Base-by-base conservation (phyloP, 2,888 invertebrate genomes). In the Oscheius sp. region DNA sequence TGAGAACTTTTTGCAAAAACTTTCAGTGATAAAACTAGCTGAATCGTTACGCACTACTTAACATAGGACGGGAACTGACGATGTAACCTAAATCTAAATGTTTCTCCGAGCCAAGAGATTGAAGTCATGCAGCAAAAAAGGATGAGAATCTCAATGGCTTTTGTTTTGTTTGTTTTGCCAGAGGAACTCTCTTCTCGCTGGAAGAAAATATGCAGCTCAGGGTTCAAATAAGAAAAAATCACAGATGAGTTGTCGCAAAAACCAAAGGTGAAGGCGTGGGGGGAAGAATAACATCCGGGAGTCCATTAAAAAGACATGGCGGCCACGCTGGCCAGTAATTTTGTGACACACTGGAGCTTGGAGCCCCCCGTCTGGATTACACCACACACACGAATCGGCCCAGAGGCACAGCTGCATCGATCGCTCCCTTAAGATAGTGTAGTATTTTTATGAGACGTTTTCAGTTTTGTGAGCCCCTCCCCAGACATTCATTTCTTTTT, bases 361-460 rank as follows among this genome's bases (percentile, higher is more conserved):
- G 60, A 37, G 60, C 32, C 29, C 21, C 29, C 29, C 48, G 63
- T 63, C 63, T 63, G 63, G 63, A 63, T 63, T 63, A 63, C 63
- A 63, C 63, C 42, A 42, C 42, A 42, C 21, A 62, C 63, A 63
- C 63, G 48, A 47, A 48, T 29, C n/a, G 47, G 48, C 48, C 63
- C 29, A 48, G 63, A 32, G 63, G 63, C 21, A 32, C 48, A n/a
- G 53, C 53, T 37, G 47, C 47, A 63, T 63, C 63, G 63, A 63
- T 63, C 47, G 42, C 47, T 42, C 7, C 63, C 63, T 63, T 47
- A 63, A 63, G 63, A 63, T 63, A 63, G 63, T 63, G 48, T 63
- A 42, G 42, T 21, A 42, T 3, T 42, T 42, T 42, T 42, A 42
- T 42, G 42, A 42, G 42, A 42, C 3, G 42, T 42, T 7, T 42